Conservation (phyloP, 2,888 invertebrate genomes). For the Chymomyza fuscimana region DNA sequence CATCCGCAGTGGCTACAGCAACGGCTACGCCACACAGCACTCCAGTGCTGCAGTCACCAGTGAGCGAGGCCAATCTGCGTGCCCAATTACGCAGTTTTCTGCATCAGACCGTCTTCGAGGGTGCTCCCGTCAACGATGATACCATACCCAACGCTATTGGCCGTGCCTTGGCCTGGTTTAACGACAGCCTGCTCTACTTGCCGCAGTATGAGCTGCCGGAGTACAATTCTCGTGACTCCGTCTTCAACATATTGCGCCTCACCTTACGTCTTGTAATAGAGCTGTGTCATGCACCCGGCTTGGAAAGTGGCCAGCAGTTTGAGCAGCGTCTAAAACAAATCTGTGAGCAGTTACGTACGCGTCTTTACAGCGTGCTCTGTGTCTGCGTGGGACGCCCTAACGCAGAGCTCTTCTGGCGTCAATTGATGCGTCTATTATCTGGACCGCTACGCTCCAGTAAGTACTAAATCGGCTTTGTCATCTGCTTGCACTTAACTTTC, state of each 20-base stretch:
- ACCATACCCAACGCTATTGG: conserved; percentile 71
- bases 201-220: conserved; percentile 76
- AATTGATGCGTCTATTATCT: conserved; percentile 70
- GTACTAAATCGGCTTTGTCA: conserved; percentile 26
- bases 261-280: conserved; percentile 72
- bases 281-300: conserved; percentile 56
- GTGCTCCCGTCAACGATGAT: conserved; percentile 69
- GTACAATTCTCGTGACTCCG: conserved; percentile 77
- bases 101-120: conserved; percentile 68
- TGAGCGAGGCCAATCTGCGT: conserved; percentile 53
- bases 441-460: conserved; percentile 62
- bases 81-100: conserved; percentile 71
- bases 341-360: conserved; percentile 71
- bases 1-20: neutral
- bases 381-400: conserved; percentile 76
- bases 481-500: conserved; percentile 1
- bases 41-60: neutral
- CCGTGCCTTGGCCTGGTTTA: conserved; percentile 74
- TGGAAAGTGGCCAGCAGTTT: conserved; percentile 60
- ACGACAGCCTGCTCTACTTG: conserved; percentile 68
- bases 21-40: neutral
- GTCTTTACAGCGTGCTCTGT: conserved; percentile 75
- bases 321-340: conserved; percentile 71
- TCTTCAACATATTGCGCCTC: conserved; percentile 74
- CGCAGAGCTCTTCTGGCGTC: conserved; percentile 76